A percentile compares a stretch with the other conserved stretches of the same genome.
These are phyloP conservation scores for Odontophorus gujanensis DNA, from an alignment of 2,113 vertebrate species.

Conservation along the genomic window DNA sequence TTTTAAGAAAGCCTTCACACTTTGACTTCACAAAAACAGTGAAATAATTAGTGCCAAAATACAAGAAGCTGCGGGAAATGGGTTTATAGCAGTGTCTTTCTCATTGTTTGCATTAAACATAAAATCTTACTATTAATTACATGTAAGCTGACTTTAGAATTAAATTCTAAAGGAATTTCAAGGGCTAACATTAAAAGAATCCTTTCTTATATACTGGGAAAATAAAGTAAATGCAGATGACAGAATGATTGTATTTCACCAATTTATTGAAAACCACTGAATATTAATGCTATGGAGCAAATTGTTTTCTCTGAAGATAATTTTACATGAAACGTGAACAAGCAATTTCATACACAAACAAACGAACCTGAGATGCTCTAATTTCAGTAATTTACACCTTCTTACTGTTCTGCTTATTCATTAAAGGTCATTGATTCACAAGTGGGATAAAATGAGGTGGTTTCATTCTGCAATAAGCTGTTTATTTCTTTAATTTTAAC, in stretches of 20 bases:
- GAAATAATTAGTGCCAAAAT: not conserved
- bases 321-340: constrained; percentile 70
- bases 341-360: constrained; percentile 40
- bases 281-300: constrained; percentile 61
- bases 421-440: not conserved
- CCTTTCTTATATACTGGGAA: constrained; percentile 78
- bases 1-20: not conserved
- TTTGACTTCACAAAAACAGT: not conserved
- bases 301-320: constrained; percentile 67
- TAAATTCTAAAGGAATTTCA: constrained; percentile 73
- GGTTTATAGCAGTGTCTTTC: constrained; percentile 16
- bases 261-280: constrained; percentile 47
- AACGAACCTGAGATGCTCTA: not conserved
- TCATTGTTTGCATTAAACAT: constrained; percentile 39
- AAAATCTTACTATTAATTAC: constrained; percentile 77
- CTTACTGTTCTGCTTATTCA: constrained; percentile 25
- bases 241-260: constrained; percentile 71
- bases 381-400: not conserved
- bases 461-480: not conserved
- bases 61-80: not conserved
- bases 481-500: constrained; percentile 51
- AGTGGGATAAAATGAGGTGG: not conserved
- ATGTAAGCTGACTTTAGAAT: constrained; percentile 76
- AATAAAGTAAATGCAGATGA: constrained; percentile 77
- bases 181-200: constrained; percentile 58